Evolutionary conservation across 2,888 invertebrate genomes (phyloP).

Genomic region (Lampropteryx suffumata): DNA sequence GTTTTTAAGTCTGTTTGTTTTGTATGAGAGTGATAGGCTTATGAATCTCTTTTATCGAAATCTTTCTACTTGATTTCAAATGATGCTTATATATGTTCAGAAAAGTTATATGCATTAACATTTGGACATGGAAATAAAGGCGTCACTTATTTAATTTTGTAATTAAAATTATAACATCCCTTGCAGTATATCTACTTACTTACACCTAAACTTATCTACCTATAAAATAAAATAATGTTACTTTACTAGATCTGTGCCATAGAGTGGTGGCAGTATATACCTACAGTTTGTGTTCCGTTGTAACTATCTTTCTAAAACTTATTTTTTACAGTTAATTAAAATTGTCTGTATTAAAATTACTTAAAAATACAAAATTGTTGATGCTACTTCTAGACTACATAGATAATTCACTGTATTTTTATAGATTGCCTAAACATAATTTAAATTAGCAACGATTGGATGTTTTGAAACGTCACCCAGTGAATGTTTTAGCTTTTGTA

Average conservation of each 20-base stretch:
- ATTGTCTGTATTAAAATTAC: neutral
- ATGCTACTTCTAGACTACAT: neutral
- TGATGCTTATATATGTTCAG: constrained; percentile 38
- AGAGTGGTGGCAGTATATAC: constrained; percentile 73
- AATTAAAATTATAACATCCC: constrained; percentile 36
- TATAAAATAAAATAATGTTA: constrained; percentile 37
- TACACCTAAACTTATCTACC: constrained; percentile 46
- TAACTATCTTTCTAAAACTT: constrained; percentile 62
- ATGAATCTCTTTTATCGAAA: constrained; percentile 75
- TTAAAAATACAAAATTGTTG: neutral
- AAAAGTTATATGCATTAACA: constrained; percentile 20
- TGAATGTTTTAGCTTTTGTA: constrained; percentile 33
- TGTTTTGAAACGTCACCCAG: constrained; percentile 9
- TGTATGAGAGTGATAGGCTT: constrained; percentile 77
- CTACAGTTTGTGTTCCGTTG: constrained; percentile 62
- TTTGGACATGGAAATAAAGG: constrained; percentile 23
- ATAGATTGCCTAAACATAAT: neutral
- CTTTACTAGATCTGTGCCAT: constrained; percentile 79
- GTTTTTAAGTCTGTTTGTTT: constrained; percentile 71
- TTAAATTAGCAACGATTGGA: neutral
- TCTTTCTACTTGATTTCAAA: constrained; percentile 51
- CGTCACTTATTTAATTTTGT: constrained; percentile 29
- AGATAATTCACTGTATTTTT: constrained; percentile 3
- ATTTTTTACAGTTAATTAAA: too few relatives aligned
- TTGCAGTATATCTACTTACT: constrained; percentile 50